A percentile compares a stretch with the other conserved stretches of the same genome.
These are phyloP conservation scores for Falco concolor DNA, from an alignment of 2,797 vertebrate genomes.

Conservation along the genomic window DNA sequence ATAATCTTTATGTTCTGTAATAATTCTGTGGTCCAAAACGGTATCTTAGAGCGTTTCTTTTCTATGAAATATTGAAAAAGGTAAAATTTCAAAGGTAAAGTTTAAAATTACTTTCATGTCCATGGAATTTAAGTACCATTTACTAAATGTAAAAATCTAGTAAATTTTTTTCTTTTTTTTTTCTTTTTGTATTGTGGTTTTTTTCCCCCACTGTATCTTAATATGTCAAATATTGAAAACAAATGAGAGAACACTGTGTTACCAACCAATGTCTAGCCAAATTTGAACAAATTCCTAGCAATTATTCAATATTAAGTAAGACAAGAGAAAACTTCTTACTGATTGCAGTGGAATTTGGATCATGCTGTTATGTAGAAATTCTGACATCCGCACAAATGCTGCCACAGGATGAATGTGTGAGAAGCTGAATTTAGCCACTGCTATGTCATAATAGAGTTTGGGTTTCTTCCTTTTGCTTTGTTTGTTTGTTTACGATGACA, in stretches of 20 bases:
- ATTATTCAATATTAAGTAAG: background rate
- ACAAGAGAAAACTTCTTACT: background rate
- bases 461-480: background rate
- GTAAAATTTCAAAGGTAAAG: constrained; percentile 64
- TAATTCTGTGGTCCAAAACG: constrained; percentile 66
- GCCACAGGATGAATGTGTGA: background rate
- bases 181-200: constrained; percentile 51
- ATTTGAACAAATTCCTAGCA: background rate
- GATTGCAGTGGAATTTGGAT: background rate
- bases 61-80: constrained; percentile 65
- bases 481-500: background rate
- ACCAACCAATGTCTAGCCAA: background rate
- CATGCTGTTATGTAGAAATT: background rate
- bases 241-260: background rate
- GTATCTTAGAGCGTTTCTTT: constrained; percentile 69
- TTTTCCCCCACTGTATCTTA: background rate
- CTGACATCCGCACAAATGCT: background rate
- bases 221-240: background rate
- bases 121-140: constrained; percentile 50
- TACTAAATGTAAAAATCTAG: constrained; percentile 71
- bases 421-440: background rate
- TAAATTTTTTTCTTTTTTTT: constrained; percentile 45
- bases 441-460: background rate
- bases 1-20: constrained; percentile 69
- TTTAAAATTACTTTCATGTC: constrained; percentile 65